Base-by-base conservation (phyloP, 2,888 invertebrate genomes). In the Ormyrus pomaceus region DNA sequence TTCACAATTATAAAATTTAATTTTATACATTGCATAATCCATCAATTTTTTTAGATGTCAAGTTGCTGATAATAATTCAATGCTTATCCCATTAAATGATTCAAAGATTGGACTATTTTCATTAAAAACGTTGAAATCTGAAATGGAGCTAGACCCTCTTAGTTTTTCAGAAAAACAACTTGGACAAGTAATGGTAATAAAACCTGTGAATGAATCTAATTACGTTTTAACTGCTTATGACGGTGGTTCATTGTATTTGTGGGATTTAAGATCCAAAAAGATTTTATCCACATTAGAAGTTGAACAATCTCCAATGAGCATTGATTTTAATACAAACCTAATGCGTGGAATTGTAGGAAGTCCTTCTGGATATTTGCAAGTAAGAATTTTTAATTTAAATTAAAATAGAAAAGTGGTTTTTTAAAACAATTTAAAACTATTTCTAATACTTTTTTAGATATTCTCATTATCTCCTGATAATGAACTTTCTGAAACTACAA, bases 321-420 rank as follows among this genome's bases (percentile, higher is more conserved):
- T 96, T 53, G 95, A 95, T 88, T 96, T 94, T 86, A 95, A 96
- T 88, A 88, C 92, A 4, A 91, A 92, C 50, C 93, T 93, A 68
- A 93, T 93, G 87, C 92, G 93, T 77, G 96, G 95, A 71, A 92
- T 96, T 77, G 92, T 94, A 81, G 95, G 95, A 6, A 93, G 93
- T 84, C 92, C 93, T 66, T 93, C 94, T 50, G 92, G 94, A 87
- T 92, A 92, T 86, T 91, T 95, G 86, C 92, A 94, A 90, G 92
- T 94, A 87, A 93, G 50, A 61, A 48, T 53, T 66, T 64, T 34
- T 51, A 58, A 59, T 45, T 2, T 53, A 1, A 61, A 59, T 46
- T 51, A 76, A 50, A n/a, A 64, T 59, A 59, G 10, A 70, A 48
- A 45, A n/a, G 6, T 70, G 71, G 51, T 48, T 61, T n/a, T 19